Percentiles rank a stretch among this genome's conserved stretches.
Conservation (phyloP, 2,888 invertebrate species). For the Lepidocyrtinus sp. region DNA sequence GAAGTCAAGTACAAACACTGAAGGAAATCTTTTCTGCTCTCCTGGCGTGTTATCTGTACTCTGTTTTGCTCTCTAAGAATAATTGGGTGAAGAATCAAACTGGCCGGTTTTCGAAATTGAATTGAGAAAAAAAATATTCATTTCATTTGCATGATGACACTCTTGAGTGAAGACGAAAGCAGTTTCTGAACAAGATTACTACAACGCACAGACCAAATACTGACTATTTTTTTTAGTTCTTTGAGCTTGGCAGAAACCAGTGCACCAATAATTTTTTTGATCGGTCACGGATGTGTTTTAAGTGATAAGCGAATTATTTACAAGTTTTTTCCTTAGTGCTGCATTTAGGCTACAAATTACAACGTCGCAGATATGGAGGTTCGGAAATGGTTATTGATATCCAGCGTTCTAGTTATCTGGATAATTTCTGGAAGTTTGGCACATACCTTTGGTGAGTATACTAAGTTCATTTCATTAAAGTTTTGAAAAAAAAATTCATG, state of each 20-base stretch:
- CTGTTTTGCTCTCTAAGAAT: conserved; percentile 19
- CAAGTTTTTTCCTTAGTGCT: too few relatives aligned
- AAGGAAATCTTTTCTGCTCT: not conserved
- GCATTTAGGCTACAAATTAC: too few relatives aligned
- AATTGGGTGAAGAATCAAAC: conserved; percentile 35
- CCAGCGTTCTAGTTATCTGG: conserved; percentile 20
- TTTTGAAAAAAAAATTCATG: not conserved
- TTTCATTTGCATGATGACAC: conserved; percentile 28
- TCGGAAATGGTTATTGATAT: conserved; percentile 20
- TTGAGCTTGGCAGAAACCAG: too few relatives aligned
- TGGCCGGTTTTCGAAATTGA: conserved; percentile 33
- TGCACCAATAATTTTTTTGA: too few relatives aligned
- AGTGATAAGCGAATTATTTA: too few relatives aligned
- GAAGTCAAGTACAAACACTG: not conserved
- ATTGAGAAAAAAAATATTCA: not conserved
- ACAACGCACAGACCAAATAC: too few relatives aligned
- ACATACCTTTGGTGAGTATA: conserved; percentile 15
- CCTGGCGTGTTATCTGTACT: not conserved
- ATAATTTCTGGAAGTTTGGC: conserved; percentile 26
- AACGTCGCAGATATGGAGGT: too few relatives aligned
- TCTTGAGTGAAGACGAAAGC: conserved; percentile 34
- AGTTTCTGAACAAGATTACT: conserved; percentile 27
- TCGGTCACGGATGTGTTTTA: conserved; percentile 21
- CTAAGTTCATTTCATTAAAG: too few relatives aligned
- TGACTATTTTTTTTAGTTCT: too few relatives aligned